A percentile compares a stretch with the other conserved stretches of the same genome.
phyloP scores from a whole-genome alignment of 2,113 vertebrate species.

The Tympanuchus pallidicinctus region DNA sequence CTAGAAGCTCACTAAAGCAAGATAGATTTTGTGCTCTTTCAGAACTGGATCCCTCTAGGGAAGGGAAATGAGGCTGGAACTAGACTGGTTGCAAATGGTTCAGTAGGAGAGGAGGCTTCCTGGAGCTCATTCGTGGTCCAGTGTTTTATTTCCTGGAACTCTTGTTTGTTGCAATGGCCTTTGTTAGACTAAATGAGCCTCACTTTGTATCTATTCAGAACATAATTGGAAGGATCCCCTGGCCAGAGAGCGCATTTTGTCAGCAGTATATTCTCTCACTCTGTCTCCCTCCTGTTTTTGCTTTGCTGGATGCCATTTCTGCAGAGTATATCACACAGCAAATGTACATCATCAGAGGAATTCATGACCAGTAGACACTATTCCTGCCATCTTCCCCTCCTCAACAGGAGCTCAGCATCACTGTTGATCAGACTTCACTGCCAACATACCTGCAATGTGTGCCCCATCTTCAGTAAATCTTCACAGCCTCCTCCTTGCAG shows the following conservation, averaged over 20 bases:
- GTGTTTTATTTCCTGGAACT: neutral
- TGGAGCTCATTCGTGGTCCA: neutral
- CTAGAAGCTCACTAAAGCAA: neutral
- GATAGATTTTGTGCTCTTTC: neutral
- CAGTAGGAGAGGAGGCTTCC: neutral
- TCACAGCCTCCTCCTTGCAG: neutral
- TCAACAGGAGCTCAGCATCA: neutral
- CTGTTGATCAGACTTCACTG: neutral
- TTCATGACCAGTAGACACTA: neutral
- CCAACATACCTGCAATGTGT: accelerated
- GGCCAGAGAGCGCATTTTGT: neutral
- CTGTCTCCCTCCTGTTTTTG: neutral
- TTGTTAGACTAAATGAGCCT: neutral
- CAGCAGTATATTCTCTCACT: neutral
- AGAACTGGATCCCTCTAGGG: neutral
- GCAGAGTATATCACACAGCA: neutral
- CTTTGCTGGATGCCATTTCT: neutral
- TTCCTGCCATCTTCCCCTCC: neutral
- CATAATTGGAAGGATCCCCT: neutral
- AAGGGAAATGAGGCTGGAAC: neutral
- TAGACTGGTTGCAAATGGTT: neutral
- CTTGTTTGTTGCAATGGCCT: neutral
- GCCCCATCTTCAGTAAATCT: neutral
- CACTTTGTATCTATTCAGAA: neutral
- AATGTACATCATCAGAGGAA: neutral